These are phyloP conservation scores for Mixornis gularis DNA, from an alignment of 2,113 vertebrate species.

Conservation along the genomic window DNA sequence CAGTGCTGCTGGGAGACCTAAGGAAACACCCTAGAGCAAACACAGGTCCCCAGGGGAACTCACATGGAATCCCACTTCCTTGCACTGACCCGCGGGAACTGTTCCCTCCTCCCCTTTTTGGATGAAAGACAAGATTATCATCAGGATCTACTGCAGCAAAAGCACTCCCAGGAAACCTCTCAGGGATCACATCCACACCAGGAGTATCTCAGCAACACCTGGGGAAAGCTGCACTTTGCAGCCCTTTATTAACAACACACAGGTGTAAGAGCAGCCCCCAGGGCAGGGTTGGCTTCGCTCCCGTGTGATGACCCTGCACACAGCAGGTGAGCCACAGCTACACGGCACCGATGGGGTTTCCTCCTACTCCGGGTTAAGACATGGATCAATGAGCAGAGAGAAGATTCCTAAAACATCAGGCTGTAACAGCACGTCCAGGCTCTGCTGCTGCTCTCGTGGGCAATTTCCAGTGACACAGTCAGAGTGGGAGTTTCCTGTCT, in stretches of 20 bases:
- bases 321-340: background rate
- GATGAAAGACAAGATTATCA: background rate
- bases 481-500: background rate
- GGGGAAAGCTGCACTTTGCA: background rate
- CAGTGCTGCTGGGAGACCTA: background rate
- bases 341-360: rapidly evolving
- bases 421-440: rapidly evolving
- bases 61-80: background rate
- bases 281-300: background rate
- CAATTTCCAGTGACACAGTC: background rate
- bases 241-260: rapidly evolving
- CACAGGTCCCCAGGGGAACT: background rate
- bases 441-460: background rate
- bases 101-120: background rate
- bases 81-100: background rate
- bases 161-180: background rate
- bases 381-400: background rate
- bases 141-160: background rate
- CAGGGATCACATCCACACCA: background rate
- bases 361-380: background rate
- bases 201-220: background rate
- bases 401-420: background rate
- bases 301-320: background rate
- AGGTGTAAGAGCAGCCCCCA: background rate
- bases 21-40: background rate